These are phyloP conservation scores for Lithophane ornitopus DNA, from an alignment of 2,888 invertebrate species.

Conservation along the genomic window DNA sequence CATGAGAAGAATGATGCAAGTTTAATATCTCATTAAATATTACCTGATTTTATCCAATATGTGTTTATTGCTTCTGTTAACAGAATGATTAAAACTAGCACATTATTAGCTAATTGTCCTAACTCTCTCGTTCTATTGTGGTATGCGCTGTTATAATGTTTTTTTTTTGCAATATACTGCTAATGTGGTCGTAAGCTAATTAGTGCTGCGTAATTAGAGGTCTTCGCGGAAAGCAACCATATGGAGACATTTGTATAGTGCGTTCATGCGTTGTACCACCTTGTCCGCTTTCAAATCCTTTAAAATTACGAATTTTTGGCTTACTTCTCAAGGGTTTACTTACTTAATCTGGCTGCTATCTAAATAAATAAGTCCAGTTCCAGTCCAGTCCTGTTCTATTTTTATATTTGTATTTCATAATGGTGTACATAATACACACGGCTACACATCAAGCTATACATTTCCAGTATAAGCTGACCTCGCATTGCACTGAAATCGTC, in stretches of 20 bases:
- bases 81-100: neutral
- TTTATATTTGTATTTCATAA: neutral
- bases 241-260: neutral
- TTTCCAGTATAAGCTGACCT: no score
- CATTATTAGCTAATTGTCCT: neutral
- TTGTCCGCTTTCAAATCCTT: neutral
- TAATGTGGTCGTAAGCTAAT: slow-evolving; percentile 9
- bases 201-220: neutral
- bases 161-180: slow-evolving; percentile 14
- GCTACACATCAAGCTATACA: no score
- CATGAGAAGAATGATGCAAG: neutral
- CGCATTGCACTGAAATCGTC: no score
- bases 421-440: no score
- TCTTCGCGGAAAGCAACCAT: neutral
- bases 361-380: neutral
- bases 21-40: neutral
- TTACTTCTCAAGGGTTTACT: neutral
- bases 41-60: neutral
- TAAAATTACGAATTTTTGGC: neutral
- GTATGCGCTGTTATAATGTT: neutral
- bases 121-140: neutral
- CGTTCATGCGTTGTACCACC: no score
- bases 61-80: neutral
- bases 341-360: neutral
- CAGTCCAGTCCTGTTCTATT: neutral